Evolutionary conservation across 2,888 invertebrate species (phyloP).

Genomic region (Abrostola tripartita): DNA sequence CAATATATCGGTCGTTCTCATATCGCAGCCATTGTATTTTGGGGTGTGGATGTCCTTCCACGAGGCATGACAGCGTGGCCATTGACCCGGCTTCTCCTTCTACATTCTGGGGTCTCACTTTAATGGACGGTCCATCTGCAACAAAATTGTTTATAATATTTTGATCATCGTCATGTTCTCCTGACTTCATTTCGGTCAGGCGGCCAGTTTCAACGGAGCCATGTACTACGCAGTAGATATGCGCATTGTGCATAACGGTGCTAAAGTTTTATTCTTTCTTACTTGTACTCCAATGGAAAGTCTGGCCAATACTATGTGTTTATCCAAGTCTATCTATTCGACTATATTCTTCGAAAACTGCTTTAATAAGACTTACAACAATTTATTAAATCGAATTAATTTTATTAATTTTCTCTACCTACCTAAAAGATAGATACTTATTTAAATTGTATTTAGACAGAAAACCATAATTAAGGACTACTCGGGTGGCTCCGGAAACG

Average conservation of each 20-base stretch:
- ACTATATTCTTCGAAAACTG: too few species aligned
- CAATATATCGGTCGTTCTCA: conserved; percentile 90
- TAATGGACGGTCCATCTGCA: conserved; percentile 94
- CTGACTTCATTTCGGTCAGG: too few species aligned
- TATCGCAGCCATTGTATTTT: conserved; percentile 96
- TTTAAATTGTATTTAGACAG: not conserved
- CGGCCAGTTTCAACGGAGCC: too few species aligned
- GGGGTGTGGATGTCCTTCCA: conserved; percentile 96
- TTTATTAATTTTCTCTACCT: not conserved
- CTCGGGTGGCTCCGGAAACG: conserved; percentile 7
- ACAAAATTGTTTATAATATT: conserved; percentile 18
- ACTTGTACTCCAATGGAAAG: too few species aligned
- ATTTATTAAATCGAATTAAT: not conserved
- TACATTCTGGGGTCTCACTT: conserved; percentile 91
- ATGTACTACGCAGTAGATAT: too few species aligned
- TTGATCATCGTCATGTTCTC: too few species aligned
- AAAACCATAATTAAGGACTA: conserved; percentile 1
- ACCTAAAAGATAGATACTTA: not conserved
- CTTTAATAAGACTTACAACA: too few species aligned
- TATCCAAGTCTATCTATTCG: too few species aligned
- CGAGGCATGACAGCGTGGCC: conserved; percentile 93
- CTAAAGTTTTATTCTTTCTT: too few species aligned
- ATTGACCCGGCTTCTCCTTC: conserved; percentile 94
- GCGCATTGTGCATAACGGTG: too few species aligned
- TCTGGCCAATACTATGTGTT: too few species aligned